Evolutionary conservation across 2,888 invertebrate genomes (phyloP).

Genomic region (Copidosoma aretas): DNA sequence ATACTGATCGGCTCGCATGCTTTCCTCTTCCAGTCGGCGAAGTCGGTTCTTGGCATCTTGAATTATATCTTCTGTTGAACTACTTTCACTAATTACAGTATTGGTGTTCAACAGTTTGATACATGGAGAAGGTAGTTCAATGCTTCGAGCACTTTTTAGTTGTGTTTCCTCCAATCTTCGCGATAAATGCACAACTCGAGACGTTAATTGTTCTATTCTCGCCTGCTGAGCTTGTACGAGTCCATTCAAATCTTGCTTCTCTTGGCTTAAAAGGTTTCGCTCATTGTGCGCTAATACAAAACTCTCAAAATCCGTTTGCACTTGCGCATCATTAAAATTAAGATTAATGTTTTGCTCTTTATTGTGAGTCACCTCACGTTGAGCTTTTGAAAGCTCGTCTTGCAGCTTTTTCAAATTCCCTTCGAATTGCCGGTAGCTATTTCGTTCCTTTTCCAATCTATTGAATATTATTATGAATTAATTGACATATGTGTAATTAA

Average conservation of each 20-base stretch:
- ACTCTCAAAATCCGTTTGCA: conserved; percentile 54
- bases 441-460: conserved; percentile 55
- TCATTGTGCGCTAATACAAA: conserved; percentile 42
- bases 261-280: conserved; percentile 47
- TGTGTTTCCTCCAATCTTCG: conserved; percentile 56
- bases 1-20: conserved; percentile 55
- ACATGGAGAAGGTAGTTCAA: conserved; percentile 43
- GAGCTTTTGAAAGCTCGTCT: conserved; percentile 53
- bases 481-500: too few species aligned
- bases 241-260: conserved; percentile 53
- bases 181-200: conserved; percentile 52
- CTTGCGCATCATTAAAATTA: conserved; percentile 45
- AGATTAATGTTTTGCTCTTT: conserved; percentile 30
- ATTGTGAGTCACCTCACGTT: conserved; percentile 40
- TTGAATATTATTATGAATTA: too few species aligned
- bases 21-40: conserved; percentile 57
- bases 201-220: conserved; percentile 57
- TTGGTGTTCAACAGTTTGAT: conserved; percentile 45
- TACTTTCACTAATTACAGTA: conserved; percentile 56
- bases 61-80: conserved; percentile 60
- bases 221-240: conserved; percentile 54
- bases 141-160: conserved; percentile 39
- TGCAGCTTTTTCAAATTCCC: conserved; percentile 52
- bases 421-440: conserved; percentile 51
- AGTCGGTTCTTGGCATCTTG: conserved; percentile 58